phyloP scores from a whole-genome alignment of 2,797 vertebrate species.

The Geotrypetes seraphini region DNA sequence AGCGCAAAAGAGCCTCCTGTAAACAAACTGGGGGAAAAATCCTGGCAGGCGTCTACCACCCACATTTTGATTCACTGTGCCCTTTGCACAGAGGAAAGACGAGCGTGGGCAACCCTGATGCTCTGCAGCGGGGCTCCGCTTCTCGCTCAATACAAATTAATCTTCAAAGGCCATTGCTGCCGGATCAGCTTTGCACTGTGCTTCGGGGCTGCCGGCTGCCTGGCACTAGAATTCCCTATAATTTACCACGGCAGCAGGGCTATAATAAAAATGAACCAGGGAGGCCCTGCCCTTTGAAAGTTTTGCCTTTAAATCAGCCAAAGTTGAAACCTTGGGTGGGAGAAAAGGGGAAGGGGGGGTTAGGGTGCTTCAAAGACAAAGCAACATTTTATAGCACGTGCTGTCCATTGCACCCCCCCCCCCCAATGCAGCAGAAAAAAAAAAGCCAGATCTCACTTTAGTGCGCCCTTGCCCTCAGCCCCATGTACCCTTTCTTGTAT shows the following conservation, averaged over 20 bases:
- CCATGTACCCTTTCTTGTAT: conserved; percentile 46
- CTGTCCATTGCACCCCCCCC: conserved; percentile 90
- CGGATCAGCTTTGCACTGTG: neutral
- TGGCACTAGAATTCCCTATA: conserved; percentile 7
- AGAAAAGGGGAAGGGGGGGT: neutral
- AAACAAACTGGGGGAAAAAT: no score
- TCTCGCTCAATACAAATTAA: no score
- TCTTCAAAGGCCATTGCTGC: fast-evolving
- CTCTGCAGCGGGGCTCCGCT: no score
- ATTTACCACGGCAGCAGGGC: conserved; percentile 24
- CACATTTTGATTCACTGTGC: no score
- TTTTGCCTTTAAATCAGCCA: conserved; percentile 24
- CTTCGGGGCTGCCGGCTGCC: no score
- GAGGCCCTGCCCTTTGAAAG: conserved; percentile 24
- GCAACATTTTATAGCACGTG: conserved; percentile 70
- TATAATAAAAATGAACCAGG: conserved; percentile 16
- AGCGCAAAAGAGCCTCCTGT: no score
- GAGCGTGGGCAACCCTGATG: no score
- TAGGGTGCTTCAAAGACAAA: conserved; percentile 16
- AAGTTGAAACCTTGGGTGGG: conserved; percentile 19
- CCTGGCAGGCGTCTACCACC: no score
- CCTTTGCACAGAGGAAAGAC: no score
- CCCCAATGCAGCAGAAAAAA: conserved; percentile 65
- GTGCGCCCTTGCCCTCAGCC: conserved; percentile 14
- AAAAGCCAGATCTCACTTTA: conserved; percentile 12